Base-by-base conservation (phyloP, 2,797 vertebrate species). In the Poeciliopsis gracilis region DNA sequence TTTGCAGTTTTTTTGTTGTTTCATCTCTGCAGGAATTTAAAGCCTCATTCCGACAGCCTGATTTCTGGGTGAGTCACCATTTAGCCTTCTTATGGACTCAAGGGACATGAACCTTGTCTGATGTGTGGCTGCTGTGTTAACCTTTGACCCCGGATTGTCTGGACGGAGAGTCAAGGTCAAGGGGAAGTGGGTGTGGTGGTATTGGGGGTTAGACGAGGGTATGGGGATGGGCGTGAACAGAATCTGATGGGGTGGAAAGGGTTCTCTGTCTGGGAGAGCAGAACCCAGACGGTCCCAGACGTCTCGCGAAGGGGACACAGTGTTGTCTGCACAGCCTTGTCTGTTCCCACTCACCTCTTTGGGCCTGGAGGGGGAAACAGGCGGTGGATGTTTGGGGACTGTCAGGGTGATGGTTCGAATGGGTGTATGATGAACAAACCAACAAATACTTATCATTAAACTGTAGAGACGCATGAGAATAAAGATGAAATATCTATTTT, bases 111-210 rank as follows among this genome's bases (percentile, higher is more conserved):
- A 88, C 93, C 88, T 70, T 93, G 91, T 93, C 92, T 94, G 93
- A 93, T 95, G 93, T 92, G 92, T 91, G 90, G 88, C 92, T 93
- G 91, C 89, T 92, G 90, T 90, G 88, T 95, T 95, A 92, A 79
- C 93, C 94, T 95, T 85, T 95, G 94, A 95, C 94, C 94, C 83
- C 61, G 47, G 92, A 86, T 93, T 94, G 94, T 95, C 93, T 95
- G 94, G 88, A 93, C 91, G 86, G 89, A 86, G 90, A 94, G 93
- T 95, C 93, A 95, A 91, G 93, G 90, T 92, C 93, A 94, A 93
- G 86, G 88, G 88, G 86, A 90, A 83, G 59, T 49, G 75, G 72
- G 77, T 82, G 81, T 45, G 77, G 43, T 72, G 83, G 79, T 43
- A 43, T 43, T n/a, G 20, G 38, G 57, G 38, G 38, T 41, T 69